Base-by-base conservation (phyloP, 2,113 vertebrate genomes). In the Tretioscincus oriximinensis region DNA sequence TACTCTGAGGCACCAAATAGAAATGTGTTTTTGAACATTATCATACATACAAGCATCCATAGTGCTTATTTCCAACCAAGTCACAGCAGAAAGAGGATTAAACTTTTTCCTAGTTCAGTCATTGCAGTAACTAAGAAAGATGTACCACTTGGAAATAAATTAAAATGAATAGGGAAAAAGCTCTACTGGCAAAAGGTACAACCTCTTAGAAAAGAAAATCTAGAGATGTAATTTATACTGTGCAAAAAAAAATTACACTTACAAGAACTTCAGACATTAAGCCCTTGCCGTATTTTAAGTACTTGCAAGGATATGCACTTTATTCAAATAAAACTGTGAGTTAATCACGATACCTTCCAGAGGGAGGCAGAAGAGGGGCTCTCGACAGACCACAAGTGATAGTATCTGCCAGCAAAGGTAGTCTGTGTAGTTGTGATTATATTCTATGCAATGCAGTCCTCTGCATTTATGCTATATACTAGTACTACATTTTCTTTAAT, bases 271-370 rank as follows among this genome's bases (percentile, higher is more conserved):
- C 9, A 76, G 20, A 20, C 21, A 49, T 47, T 20, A 76, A 47
- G 26, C 51, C 11, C 28, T 47, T 45, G 24, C 1, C 24, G 7
- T 45, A 79, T 69, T 69, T 84, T 79, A 78, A 79, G 35, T 35
- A 47, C 77, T 84, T 11, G 35, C 22, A 1, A 0, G 9, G 1
- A 68, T 64, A 6, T 0, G 0, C 73, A 16, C 31, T 72, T 45
- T 1, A 68, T 26, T 18, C 20, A 24, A 0, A 0, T 18, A 74
- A 41, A 75, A 68, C 6, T 63, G 26, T 45, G 78, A 87, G 58
- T 35, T 35, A 86, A 78, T 11, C 87, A 29, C 84, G 0, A 49
- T 64, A 60, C 67, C 77, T 89, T 89, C 87, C 86, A 86, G 86
- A 86, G 61, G 80, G 69, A 77, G 82, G 88, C 82, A 85, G 4